Conservation (phyloP, 2,797 vertebrate genomes). For the Kryptopterus vitreolus region DNA sequence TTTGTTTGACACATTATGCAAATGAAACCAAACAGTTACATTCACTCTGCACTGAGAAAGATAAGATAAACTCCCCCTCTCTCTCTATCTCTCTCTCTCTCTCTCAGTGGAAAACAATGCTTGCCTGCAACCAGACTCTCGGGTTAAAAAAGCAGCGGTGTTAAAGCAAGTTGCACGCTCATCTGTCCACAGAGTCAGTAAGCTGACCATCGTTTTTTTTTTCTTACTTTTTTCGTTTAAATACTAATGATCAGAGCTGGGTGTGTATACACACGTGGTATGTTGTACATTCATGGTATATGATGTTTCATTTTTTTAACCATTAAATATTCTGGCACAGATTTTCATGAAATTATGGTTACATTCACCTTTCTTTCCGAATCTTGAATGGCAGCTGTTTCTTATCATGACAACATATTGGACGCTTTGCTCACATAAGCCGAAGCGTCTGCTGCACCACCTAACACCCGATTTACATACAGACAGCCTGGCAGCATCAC, state of each 20-base stretch:
- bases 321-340: neutral
- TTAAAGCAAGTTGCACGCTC: neutral
- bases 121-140: neutral
- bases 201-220: no score
- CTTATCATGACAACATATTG: slow-evolving; percentile 62
- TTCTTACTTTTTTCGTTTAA: no score
- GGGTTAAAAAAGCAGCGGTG: neutral
- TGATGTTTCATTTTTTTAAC: no score
- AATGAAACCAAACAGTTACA: neutral
- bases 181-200: no score
- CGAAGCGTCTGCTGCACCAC: slow-evolving; percentile 15
- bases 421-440: slow-evolving; percentile 48
- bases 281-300: no score
- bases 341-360: slow-evolving; percentile 21
- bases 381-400: slow-evolving; percentile 59
- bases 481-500: slow-evolving; percentile 43
- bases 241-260: no score
- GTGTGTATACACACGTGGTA: no score
- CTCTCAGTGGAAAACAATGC: neutral
- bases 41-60: neutral
- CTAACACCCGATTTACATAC: slow-evolving; percentile 63
- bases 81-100: no score
- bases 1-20: neutral
- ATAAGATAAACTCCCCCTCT: neutral
- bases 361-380: slow-evolving; percentile 2